Evolutionary conservation across 2,797 vertebrate genomes (phyloP), one percentile per base, ranked within the genome.

Genomic region (Coregonus sp.): DNA sequence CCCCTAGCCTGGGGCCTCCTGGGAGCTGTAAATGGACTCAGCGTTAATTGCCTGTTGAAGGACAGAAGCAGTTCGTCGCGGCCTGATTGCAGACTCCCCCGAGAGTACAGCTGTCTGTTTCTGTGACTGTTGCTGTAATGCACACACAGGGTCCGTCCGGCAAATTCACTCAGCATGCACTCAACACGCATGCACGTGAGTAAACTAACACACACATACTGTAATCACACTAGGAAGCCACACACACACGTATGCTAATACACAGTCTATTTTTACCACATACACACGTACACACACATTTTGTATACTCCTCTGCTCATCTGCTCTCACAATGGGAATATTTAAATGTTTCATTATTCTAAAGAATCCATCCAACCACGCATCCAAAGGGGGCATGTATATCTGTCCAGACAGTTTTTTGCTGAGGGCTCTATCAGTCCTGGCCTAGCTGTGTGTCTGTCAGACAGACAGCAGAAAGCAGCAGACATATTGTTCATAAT

Each of bases 1-100:
- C 50, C 81, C 82, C 84, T 84, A 88, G 89, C 88, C 88, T 76
- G 88, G 86, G 87, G 87, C 82, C 95, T 89, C 92, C 77, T 56
- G 95, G 93, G 95, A 93, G 93, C 92, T 93, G 90, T 95, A 47
- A 94, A 96, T 95, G 94, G 94, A 95, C 95, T 96, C 85, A 16
- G 90, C 90, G 92, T 94, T 95, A 95, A 96, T 96, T 95, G 95
- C 92, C 94, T 95, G 93, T 93, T 96, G 95, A 96, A 96, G 95
- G 95, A 95, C 95, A 96, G 95, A 93, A 94, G 92, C 92, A 89
- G 91, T 90, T 94, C 92, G 92, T 94, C 76, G 81, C 88, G 87
- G 93, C 90, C 93, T 95, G 94, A 95, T 95, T 93, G 91, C 91
- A 92, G 92, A 93, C 92, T 93, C 95, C 92, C 93, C 80, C 15